A percentile compares a stretch with the other conserved stretches of the same genome.
These are phyloP conservation scores for Sebastes fasciatus DNA, from an alignment of 2,113 vertebrate genomes.

Conservation along the genomic window DNA sequence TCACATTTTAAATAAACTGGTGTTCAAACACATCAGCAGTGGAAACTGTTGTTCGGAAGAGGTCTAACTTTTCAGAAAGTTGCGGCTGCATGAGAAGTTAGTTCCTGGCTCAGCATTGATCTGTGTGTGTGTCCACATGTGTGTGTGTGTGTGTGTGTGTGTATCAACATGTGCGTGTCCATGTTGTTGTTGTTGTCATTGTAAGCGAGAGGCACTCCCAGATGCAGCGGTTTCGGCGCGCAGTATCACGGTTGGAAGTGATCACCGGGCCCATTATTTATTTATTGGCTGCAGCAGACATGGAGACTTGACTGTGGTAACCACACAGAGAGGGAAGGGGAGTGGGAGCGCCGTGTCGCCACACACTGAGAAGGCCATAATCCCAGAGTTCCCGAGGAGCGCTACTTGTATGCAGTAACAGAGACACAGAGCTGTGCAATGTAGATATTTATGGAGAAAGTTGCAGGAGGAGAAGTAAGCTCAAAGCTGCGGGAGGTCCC, in stretches of 20 bases:
- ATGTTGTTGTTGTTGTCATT: slow-evolving; percentile 72
- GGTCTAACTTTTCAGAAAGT: slow-evolving; percentile 18
- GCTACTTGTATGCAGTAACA: slow-evolving; percentile 20
- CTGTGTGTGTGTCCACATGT: slow-evolving; percentile 37
- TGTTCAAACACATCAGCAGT: too few species aligned
- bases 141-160: slow-evolving; percentile 21
- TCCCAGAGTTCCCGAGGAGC: slow-evolving; percentile 40
- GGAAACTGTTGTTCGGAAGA: too few species aligned
- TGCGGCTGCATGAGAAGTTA: slow-evolving; percentile 36
- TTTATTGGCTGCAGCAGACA: slow-evolving; percentile 83
- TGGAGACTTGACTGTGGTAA: slow-evolving; percentile 79
- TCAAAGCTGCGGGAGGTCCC: background rate
- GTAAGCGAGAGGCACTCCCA: slow-evolving; percentile 76
- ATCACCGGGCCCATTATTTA: slow-evolving; percentile 82
- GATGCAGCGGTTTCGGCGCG: slow-evolving; percentile 74
- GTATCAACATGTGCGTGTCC: slow-evolving; percentile 40
- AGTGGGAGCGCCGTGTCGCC: slow-evolving; percentile 56
- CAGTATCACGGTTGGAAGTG: slow-evolving; percentile 79
- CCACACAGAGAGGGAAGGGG: slow-evolving; percentile 72
- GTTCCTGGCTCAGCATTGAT: slow-evolving; percentile 44
- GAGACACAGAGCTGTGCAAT: too few species aligned
- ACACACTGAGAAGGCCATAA: slow-evolving; percentile 57
- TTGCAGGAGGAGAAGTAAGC: too few species aligned
- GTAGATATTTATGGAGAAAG: too few species aligned
- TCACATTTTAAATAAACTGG: slow-evolving; percentile 24